Evolutionary conservation across 2,888 invertebrate genomes (phyloP).

Genomic region (Bhutanitis thaidina): DNA sequence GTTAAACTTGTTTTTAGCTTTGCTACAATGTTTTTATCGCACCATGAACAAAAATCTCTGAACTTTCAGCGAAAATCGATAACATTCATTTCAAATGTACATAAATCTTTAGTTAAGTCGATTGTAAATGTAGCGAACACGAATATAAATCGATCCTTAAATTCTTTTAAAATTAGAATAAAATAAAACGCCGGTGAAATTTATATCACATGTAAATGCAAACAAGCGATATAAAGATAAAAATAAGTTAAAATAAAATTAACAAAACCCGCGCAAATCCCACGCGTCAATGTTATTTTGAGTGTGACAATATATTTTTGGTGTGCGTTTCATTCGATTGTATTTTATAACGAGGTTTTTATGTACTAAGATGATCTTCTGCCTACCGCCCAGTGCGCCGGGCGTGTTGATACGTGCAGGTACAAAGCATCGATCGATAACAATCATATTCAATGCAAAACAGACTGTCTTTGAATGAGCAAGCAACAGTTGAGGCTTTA

Average conservation of each 20-base stretch:
- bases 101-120: conserved; percentile 16
- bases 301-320: conserved; percentile 8
- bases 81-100: background rate
- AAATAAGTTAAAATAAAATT: conserved; percentile 3
- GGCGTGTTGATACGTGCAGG: conserved; percentile 26
- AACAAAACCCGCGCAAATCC: conserved; percentile 2
- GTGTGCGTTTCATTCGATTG: background rate
- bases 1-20: too few species aligned
- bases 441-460: conserved; percentile 48
- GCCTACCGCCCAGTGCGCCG: conserved; percentile 14
- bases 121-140: conserved; percentile 13
- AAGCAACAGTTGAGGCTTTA: conserved; percentile 18
- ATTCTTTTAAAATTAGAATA: conserved; percentile 7
- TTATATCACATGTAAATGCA: conserved; percentile 15
- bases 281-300: conserved; percentile 8
- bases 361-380: conserved; percentile 17
- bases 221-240: conserved; percentile 9
- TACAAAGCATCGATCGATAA: conserved; percentile 34
- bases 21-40: too few species aligned
- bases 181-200: conserved; percentile 9
- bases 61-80: too few species aligned
- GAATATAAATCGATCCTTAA: conserved; percentile 14
- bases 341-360: conserved; percentile 1
- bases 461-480: conserved; percentile 21
- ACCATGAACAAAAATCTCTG: too few species aligned